Evolutionary conservation across 2,888 invertebrate genomes (phyloP).

Genomic region (Diabrotica balteata): DNA sequence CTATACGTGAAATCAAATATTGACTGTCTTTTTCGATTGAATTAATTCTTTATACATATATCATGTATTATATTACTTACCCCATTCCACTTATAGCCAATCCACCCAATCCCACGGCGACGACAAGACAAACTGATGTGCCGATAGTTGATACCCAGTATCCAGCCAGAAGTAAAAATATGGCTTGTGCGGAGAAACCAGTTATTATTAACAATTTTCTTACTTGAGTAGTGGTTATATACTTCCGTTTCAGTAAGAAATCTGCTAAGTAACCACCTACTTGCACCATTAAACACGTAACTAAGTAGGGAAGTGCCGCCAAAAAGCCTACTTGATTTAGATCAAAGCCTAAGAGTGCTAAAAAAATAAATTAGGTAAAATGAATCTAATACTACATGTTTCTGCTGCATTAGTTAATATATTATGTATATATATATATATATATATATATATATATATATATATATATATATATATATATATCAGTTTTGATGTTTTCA

Average conservation of each 20-base stretch:
- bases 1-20: too few relatives aligned
- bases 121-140: conserved; percentile 12
- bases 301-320: conserved; percentile 86
- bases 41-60: too few relatives aligned
- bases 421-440: too few relatives aligned
- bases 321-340: conserved; percentile 81
- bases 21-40: too few relatives aligned
- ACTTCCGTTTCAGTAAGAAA: conserved; percentile 69
- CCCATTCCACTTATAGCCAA: conserved; percentile 11
- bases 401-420: too few relatives aligned
- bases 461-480: too few relatives aligned
- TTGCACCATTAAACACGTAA: conserved; percentile 82
- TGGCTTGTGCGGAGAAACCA: conserved; percentile 77
- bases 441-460: too few relatives aligned
- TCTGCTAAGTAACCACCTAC: conserved; percentile 85
- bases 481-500: too few relatives aligned
- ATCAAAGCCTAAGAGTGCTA: conserved; percentile 65
- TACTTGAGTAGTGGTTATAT: conserved; percentile 76
- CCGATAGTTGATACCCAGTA: conserved; percentile 68
- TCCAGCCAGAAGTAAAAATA: conserved; percentile 86
- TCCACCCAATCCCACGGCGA: conserved; percentile 14
- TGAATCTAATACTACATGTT: too few relatives aligned
- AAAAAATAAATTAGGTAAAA: neutral
- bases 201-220: conserved; percentile 71
- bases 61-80: conserved; percentile 1